phyloP scores from a whole-genome alignment of 2,797 vertebrate species.

The Trichosurus vulpecula region DNA sequence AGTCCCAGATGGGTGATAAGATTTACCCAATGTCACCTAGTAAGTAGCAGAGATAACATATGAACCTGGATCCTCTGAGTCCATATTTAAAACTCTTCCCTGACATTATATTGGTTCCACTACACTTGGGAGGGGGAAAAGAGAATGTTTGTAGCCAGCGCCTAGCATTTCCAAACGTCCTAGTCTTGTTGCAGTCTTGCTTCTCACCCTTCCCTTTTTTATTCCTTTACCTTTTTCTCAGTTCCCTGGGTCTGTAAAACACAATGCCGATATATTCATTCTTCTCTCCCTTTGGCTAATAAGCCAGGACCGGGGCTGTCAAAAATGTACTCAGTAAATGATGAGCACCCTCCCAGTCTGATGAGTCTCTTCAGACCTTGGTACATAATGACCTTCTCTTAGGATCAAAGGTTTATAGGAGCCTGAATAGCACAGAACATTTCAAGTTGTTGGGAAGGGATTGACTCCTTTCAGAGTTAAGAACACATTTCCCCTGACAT shows the following conservation, averaged over 20 bases:
- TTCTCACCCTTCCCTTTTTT: neutral
- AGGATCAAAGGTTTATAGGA: slow-evolving; percentile 47
- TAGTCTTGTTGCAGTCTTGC: neutral
- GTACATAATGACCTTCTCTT: slow-evolving; percentile 21
- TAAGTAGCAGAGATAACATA: neutral
- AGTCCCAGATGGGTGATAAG: neutral
- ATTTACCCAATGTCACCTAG: neutral
- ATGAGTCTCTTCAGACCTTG: slow-evolving; percentile 6
- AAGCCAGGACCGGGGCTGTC: neutral
- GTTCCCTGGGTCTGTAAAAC: neutral
- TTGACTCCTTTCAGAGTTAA: slow-evolving; percentile 33
- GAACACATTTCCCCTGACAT: slow-evolving; percentile 56
- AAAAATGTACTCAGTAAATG: neutral
- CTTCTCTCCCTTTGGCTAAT: neutral
- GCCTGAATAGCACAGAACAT: slow-evolving; percentile 53
- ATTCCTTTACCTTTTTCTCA: neutral
- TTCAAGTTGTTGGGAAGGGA: slow-evolving; percentile 38
- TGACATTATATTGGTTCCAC: neutral
- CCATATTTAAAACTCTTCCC: neutral
- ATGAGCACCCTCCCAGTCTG: neutral
- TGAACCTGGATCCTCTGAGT: neutral
- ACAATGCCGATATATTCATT: neutral
- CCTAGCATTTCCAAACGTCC: neutral
- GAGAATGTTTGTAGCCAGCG: neutral
- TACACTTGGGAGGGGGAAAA: neutral